Percentiles rank a stretch among this genome's conserved stretches.
Evolutionary conservation across 2,113 vertebrate genomes (phyloP).

Genomic region (Candoia aspera): DNA sequence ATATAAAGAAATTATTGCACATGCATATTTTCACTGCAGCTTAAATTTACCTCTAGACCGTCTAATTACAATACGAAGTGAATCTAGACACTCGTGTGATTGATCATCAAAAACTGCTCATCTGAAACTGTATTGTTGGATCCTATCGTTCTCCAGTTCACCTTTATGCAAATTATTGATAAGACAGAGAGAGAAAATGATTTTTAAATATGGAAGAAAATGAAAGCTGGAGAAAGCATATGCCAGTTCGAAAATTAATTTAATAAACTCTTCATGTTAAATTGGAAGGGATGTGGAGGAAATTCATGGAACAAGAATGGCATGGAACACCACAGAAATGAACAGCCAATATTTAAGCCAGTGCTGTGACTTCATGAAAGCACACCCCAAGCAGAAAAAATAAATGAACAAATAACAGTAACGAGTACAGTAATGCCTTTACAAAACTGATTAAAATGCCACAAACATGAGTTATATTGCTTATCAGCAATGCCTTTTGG

Average conservation of each 20-base stretch:
- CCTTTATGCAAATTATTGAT: neutral
- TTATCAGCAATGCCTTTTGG: neutral
- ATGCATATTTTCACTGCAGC: neutral
- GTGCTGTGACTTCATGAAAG: neutral
- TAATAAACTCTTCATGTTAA: neutral
- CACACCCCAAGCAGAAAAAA: fast-evolving
- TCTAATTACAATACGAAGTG: neutral
- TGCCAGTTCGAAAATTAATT: neutral
- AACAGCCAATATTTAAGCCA: neutral
- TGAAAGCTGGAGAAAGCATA: neutral
- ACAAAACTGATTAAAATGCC: neutral
- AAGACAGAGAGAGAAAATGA: neutral
- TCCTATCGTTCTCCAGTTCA: neutral
- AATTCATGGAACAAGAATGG: neutral
- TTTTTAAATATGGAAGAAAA: neutral
- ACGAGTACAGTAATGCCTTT: neutral
- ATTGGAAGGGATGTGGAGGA: neutral
- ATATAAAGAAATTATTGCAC: neutral
- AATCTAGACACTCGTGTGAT: neutral
- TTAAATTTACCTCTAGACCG: neutral
- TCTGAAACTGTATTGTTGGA: neutral
- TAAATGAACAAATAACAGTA: neutral
- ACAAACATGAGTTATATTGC: neutral
- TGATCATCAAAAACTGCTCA: neutral
- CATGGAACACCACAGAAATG: neutral